phyloP scores from a whole-genome alignment of 2,113 vertebrate species.

The Pteruthius melanotis region DNA sequence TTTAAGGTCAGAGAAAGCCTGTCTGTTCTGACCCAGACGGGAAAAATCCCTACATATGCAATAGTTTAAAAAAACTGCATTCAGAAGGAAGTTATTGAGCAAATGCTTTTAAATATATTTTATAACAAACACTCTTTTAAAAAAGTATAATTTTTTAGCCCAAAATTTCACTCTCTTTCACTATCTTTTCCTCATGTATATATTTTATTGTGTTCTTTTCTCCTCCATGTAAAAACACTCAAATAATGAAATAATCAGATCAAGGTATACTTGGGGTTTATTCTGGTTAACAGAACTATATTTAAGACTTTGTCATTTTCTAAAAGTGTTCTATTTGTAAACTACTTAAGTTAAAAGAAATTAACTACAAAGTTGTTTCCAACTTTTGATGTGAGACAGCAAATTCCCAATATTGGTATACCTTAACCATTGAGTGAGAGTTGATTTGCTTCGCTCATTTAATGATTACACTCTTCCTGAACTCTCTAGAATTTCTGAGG shows the following conservation, averaged over 20 bases:
- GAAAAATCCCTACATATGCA: background rate
- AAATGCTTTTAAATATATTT: background rate
- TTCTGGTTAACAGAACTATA: background rate
- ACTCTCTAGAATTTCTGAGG: background rate
- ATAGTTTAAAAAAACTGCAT: background rate
- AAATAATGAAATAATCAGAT: background rate
- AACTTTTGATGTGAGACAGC: background rate
- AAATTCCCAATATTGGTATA: background rate
- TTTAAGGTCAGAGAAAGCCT: background rate
- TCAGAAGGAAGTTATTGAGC: background rate
- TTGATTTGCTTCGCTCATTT: background rate
- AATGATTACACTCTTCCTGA: background rate
- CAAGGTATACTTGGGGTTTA: background rate
- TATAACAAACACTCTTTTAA: background rate
- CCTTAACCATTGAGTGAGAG: background rate
- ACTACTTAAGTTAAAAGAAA: background rate
- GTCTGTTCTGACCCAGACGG: background rate
- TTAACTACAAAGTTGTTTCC: background rate
- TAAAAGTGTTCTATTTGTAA: background rate
- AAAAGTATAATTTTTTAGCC: accelerated
- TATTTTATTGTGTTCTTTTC: background rate
- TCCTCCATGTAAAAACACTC: background rate
- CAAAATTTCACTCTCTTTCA: background rate
- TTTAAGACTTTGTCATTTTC: background rate
- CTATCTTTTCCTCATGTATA: background rate